Conservation (phyloP, 2,797 vertebrate genomes). For the Anguilla anguilla region DNA sequence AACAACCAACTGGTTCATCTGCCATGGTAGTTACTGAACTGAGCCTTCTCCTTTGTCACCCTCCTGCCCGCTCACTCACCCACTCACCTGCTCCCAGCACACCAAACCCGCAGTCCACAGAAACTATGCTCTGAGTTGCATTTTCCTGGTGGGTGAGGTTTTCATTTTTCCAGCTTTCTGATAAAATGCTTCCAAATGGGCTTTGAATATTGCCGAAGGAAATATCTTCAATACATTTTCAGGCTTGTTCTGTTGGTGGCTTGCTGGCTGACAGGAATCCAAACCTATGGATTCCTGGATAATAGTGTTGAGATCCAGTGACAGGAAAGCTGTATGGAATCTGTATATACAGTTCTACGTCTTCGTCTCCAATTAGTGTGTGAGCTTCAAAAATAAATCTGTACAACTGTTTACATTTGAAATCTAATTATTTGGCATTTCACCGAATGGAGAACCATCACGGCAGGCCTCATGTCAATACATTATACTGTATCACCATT, state of each 20-base stretch:
- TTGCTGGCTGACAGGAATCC: conserved; percentile 1
- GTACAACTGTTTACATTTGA: neutral
- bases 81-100: neutral
- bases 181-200: conserved; percentile 47
- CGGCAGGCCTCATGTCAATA: no score
- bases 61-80: neutral
- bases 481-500: neutral
- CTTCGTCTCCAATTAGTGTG: neutral
- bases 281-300: neutral
- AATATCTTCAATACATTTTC: conserved; percentile 38
- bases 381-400: neutral
- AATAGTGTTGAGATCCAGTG: neutral
- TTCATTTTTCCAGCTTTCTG: conserved; percentile 48
- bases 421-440: neutral
- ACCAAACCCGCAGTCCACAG: neutral
- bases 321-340: neutral
- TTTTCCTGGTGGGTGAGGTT: conserved; percentile 31
- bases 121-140: neutral
- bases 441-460: neutral
- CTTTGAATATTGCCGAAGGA: conserved; percentile 45
- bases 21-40: no score
- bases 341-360: neutral
- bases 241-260: conserved; percentile 46
- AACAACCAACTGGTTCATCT: neutral
- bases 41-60: neutral